Base-by-base conservation (phyloP, 2,113 vertebrate species). In the Oostethus manadensis region DNA sequence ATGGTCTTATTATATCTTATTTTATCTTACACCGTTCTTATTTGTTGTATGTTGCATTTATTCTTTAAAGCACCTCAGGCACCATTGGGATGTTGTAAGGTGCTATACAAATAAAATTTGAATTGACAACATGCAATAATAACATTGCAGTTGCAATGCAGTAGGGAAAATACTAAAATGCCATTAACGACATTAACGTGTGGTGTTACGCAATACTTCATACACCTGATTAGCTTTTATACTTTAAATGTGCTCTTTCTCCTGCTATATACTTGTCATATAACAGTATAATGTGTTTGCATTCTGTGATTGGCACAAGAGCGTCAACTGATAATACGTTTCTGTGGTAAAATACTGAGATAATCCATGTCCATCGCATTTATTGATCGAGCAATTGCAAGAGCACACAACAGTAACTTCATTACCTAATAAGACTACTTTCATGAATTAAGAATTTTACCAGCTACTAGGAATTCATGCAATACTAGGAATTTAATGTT, bases 211-310 rank as follows among this genome's bases (percentile, higher is more conserved):
- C 23, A 79, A 83, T 38, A 14, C 17, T 0, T 3, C 58, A 29
- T 42, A 60, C 8, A 49, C 68, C 44, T 71, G 73, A 82, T 83
- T 83, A 69, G 50, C 44, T 64, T 64, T 79, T 66, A 56, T 56
- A 48, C 53, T 55, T 20, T 43, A 53, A 74, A 62, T 60, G 70
- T 62, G 17, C 46, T 50, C 45, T 64, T 72, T 71, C 57, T 60
- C 26, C 56, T 51, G 22, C 58, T 17, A 26, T 73, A 21, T n/a
- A 47, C 46, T 46, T 45, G 14, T 43, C 15, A 40, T 64, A 62
- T 70, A n/a, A n/a, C n/a, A n/a, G n/a, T n/a, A n/a, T n/a, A 53
- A 51, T 66, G 33, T 64, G 70, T 61, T 80, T 80, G 64, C 60
- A 65, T 43, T 60, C 22, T 14, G 51, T 53, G 9, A 68, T 68